Base-by-base conservation (phyloP, 2,888 invertebrate species). In the Mamestra brassicae region DNA sequence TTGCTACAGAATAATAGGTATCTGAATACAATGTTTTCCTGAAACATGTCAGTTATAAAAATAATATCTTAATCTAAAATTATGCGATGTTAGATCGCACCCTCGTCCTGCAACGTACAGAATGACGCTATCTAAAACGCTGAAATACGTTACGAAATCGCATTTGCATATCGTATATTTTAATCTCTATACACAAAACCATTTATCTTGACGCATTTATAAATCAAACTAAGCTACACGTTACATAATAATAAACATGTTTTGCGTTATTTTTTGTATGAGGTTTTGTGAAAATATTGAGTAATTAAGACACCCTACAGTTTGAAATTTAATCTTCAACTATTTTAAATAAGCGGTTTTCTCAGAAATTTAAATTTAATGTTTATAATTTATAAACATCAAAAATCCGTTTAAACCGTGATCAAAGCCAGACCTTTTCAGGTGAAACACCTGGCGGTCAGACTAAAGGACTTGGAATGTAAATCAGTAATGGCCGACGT, bases 151-250 rank as follows among this genome's bases (percentile, higher is more conserved):
- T 80, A 65, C 77, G 55, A 72, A 85, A 85, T 80, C 70, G 34
- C 85, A 85, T 87, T 85, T 85, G 72, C 83, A 82, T 82, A 85
- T 76, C 75, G 72, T 74, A 78, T 76, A 82, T 82, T 85, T 85
- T 82, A 85, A 82, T 87, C 75, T 80, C 70, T 69, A 70, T 52
- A 76, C 62, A 87, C 63, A 76, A 80, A 74, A 74, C 66, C 80
- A 74, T 79, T 74, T 86, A 78, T 66, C 75, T 58, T 71, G 54
- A 68, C 61, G 73, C 57, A 45, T 55, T 74, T 72, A 68, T 85
- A 82, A 80, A 82, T 71, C 65, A 78, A 50, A 61, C 50, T 76
- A 73, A 70, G 61, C 63, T 78, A 6, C 38, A 70, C 15, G 63
- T 8, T 47, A 26, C 26, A 26, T 26, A 26, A 26, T 42, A 8